These are phyloP conservation scores for Tethya wilhelma DNA, from an alignment of 37 sponge, comb jelly and placozoan genomes.

Conservation along the genomic window DNA sequence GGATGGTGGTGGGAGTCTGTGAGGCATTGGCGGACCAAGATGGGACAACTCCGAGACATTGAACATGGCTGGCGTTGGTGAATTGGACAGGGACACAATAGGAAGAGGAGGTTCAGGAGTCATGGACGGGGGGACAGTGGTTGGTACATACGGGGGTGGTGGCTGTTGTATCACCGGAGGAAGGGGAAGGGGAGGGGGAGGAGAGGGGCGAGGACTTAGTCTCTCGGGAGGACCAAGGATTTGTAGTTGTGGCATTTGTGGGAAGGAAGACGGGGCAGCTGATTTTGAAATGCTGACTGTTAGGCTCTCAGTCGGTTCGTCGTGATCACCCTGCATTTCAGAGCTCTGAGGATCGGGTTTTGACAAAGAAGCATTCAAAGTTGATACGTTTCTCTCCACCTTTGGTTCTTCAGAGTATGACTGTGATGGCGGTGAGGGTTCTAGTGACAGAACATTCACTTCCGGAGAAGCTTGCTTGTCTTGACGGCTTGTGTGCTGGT, in stretches of 20 bases:
- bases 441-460: constrained; percentile 9
- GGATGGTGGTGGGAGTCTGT: not conserved
- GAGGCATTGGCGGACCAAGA: too few species aligned
- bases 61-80: not conserved
- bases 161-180: not conserved
- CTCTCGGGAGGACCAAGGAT: not conserved
- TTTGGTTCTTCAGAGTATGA: not conserved
- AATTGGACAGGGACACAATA: not conserved
- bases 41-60: too few species aligned
- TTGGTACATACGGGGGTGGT: not conserved
- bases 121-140: not conserved
- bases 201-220: not conserved
- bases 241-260: not conserved
- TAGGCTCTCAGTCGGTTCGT: too few species aligned
- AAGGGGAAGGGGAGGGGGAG: not conserved
- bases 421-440: not conserved
- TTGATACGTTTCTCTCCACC: not conserved
- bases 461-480: not conserved
- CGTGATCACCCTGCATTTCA: too few species aligned
- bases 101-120: not conserved
- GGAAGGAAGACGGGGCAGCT: not conserved
- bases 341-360: too few species aligned
- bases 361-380: not conserved
- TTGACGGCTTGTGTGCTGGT: not conserved
- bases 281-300: too few species aligned